Evolutionary conservation across 2,113 vertebrate species (phyloP).

Genomic region (Aythya baeri): DNA sequence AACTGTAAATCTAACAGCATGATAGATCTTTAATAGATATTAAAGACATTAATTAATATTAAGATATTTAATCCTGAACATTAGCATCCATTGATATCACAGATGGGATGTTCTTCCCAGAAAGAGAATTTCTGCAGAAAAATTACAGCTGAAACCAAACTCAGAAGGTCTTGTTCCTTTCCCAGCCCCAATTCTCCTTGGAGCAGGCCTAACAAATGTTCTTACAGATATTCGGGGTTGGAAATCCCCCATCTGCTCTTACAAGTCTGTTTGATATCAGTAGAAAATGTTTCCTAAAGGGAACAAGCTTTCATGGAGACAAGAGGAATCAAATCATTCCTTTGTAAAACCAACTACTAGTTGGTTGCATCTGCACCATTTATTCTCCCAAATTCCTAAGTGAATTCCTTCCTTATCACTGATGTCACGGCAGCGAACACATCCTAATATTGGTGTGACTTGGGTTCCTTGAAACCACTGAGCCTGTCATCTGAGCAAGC

Average conservation of each 20-base stretch:
- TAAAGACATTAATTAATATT: too few relatives aligned
- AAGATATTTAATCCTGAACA: neutral
- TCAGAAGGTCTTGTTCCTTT: neutral
- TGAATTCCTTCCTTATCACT: neutral
- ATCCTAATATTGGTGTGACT: neutral
- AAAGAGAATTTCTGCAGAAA: neutral
- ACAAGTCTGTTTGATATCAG: neutral
- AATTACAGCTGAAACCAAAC: neutral
- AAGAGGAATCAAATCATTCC: neutral
- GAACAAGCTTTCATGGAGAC: neutral
- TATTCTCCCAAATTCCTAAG: neutral
- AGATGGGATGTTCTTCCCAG: neutral
- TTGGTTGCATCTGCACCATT: neutral
- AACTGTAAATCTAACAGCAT: neutral
- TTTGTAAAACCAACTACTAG: neutral
- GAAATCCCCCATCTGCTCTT: neutral
- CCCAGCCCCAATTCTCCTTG: neutral
- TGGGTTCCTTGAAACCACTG: neutral
- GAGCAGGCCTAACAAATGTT: neutral
- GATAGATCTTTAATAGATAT: neutral
- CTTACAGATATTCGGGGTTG: neutral
- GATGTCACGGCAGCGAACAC: neutral
- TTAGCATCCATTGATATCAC: neutral
- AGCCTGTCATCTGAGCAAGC: neutral
- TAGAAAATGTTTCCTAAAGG: neutral